Conservation (phyloP, 2,113 vertebrate genomes). For the Eubucco bourcierii region DNA sequence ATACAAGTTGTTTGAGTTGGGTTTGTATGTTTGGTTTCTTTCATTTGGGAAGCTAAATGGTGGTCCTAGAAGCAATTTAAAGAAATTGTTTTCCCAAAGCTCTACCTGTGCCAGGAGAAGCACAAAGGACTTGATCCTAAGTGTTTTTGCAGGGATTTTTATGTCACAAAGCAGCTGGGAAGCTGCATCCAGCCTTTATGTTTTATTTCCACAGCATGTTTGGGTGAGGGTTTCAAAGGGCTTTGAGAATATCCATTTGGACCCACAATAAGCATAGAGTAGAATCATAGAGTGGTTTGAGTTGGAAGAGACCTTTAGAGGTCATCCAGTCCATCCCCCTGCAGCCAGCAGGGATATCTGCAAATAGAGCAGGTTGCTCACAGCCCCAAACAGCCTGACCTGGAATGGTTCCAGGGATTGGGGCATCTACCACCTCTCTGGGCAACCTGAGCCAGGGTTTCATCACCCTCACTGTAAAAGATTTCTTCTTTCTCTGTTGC, state of each 20-base stretch:
- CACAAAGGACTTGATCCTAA: too few relatives aligned
- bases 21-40: not conserved
- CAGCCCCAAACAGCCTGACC: too few relatives aligned
- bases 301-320: too few relatives aligned
- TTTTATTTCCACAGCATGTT: rapidly evolving
- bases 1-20: not conserved
- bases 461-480: too few relatives aligned
- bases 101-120: not conserved
- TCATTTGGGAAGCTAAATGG: not conserved
- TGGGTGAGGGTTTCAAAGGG: rapidly evolving
- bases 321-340: too few relatives aligned
- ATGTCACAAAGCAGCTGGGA: rapidly evolving
- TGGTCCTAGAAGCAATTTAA: not conserved
- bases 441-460: too few relatives aligned
- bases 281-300: too few relatives aligned
- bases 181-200: not conserved
- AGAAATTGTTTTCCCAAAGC: not conserved
- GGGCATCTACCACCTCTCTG: too few relatives aligned
- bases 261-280: not conserved
- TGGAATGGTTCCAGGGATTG: too few relatives aligned
- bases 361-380: too few relatives aligned
- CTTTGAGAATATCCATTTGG: not conserved
- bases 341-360: too few relatives aligned
- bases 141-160: not conserved
- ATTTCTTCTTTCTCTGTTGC: too few relatives aligned